Base-by-base conservation (phyloP, 2,888 invertebrate species). In the Cryptus armator region DNA sequence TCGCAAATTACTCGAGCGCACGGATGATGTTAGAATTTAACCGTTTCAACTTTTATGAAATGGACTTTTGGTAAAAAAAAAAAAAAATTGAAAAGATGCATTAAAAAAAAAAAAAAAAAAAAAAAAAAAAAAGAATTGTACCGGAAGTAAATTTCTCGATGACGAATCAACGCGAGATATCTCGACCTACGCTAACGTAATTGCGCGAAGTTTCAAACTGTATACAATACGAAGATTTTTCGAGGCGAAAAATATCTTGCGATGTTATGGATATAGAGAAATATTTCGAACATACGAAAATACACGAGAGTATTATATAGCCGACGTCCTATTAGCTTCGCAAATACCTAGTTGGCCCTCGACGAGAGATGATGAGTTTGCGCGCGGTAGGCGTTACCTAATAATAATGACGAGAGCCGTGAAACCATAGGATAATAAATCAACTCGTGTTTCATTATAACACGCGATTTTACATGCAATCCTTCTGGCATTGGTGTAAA, bases 221-320 rank as follows among this genome's bases (percentile, higher is more conserved):
- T 59, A 37, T 70, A 29, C 29, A 44, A 70, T 37, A 9, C 37
- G 6, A 44, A 14, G 32, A 46, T 75, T 62, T 68, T 71, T 43
- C 51, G 43, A 53, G 51, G 70, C 29, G 19, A 51, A 53, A 51
- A 68, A 62, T 19, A 74, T 12, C 24, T 16, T 19, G 46, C n/a
- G 24, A 75, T 19, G 67, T 66, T 53, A 72, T 37, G 12, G 14
- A 64, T 79, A 51, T 24, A 74, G 43, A 66, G 16, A 62, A 24
- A 64, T 74, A 64, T 70, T 76, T 75, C 53, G 80, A 70, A 56
- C 64, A 43, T 81, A 75, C 75, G 19, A 76, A 84, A 81, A 84
- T 84, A 80, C 70, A 51, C 84, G 84, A 75, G 76, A n/a, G 70
- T 72, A 78, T 78, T 83, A 78, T 83, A 78, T 83, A 78, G 78